Base-by-base conservation (phyloP, 2,797 vertebrate genomes). In the Pseudochirops corinnae region DNA sequence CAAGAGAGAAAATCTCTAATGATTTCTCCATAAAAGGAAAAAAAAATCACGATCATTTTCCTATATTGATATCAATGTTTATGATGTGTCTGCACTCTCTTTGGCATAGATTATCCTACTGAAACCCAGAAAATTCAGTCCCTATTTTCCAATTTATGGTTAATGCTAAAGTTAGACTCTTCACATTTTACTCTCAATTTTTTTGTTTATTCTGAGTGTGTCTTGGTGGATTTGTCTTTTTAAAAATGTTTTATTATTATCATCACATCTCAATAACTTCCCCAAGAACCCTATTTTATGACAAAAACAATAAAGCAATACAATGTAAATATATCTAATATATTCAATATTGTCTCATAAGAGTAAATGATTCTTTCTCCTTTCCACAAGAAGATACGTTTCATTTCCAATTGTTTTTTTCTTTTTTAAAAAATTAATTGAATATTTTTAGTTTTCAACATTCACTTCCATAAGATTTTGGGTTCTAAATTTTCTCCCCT, bases 1-100 rank as follows among this genome's bases (percentile, higher is more conserved):
- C 4, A 58, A 94, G 24, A 56, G 91, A 95, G 62, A 33, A 90
- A 7, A 52, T 52, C 10, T 29, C 55, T 29, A 60, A 29, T 31
- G 12, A 4, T 94, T 96, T n/a, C n/a, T 58, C 92, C 33, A 31
- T 92, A 94, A 91, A 3, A 87, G 24, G 0, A 82, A 94, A 53
- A 0, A 67, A 0, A 67, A 31, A 11, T 9, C 18, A 26, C 28
- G 46, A 33, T 60, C 9, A n/a, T 14, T 93, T 94, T 92, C 92
- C 52, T 93, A 14, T 57, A 56, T 16, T 94, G 21, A 28, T 60
- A 52, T 55, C 56, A 53, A 31, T 28, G 0, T 39, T 29, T 28
- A 31, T 28, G 5, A 7, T n/a, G 14, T 92, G 46, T 93, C 62
- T 53, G 5, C 21, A 26, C 13, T 55, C 11, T 46, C 11, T 82